A percentile compares a stretch with the other conserved stretches of the same genome.
Conservation (phyloP, 2,888 invertebrate genomes). For the Tetragnatha montana region DNA sequence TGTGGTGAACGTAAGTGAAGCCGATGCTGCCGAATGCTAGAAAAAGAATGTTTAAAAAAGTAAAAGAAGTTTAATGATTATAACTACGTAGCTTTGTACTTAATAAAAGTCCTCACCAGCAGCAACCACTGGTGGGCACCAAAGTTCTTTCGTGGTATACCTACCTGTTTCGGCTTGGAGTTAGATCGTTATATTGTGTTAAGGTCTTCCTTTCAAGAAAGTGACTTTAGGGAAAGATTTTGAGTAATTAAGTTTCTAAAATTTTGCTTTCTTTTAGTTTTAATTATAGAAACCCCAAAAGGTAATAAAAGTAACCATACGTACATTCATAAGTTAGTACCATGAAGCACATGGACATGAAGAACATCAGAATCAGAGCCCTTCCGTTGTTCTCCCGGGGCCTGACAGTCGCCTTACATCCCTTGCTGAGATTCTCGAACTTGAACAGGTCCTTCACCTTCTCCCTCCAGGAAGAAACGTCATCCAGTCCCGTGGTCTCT, state of each 20-base stretch:
- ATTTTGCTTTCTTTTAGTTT: too few species aligned
- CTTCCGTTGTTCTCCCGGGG: constrained; percentile 36
- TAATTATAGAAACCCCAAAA: too few species aligned
- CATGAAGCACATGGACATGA: constrained; percentile 49
- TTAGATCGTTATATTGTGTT: too few species aligned
- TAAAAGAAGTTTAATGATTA: too few species aligned
- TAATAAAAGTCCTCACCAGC: too few species aligned
- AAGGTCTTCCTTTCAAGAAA: too few species aligned
- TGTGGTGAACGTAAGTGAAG: constrained; percentile 50
- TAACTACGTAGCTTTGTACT: too few species aligned
- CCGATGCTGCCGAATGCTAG: constrained; percentile 47
- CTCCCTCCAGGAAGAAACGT: constrained; percentile 1
- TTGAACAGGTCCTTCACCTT: constrained; percentile 40
- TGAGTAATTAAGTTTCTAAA: too few species aligned
- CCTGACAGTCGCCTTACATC: constrained; percentile 14
- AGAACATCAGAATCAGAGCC: constrained; percentile 20
- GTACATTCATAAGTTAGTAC: constrained; percentile 58
- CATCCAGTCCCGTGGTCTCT: constrained; percentile 52
- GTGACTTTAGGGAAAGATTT: too few species aligned
- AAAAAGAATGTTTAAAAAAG: not conserved
- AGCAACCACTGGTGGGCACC: too few species aligned
- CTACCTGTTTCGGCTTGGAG: too few species aligned
- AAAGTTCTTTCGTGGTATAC: too few species aligned
- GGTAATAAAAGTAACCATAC: not conserved
- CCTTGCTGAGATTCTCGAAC: constrained; percentile 16